These are phyloP conservation scores for Lepeophtheirus nordmannii DNA, from an alignment of 2,888 invertebrate genomes.

Conservation along the genomic window DNA sequence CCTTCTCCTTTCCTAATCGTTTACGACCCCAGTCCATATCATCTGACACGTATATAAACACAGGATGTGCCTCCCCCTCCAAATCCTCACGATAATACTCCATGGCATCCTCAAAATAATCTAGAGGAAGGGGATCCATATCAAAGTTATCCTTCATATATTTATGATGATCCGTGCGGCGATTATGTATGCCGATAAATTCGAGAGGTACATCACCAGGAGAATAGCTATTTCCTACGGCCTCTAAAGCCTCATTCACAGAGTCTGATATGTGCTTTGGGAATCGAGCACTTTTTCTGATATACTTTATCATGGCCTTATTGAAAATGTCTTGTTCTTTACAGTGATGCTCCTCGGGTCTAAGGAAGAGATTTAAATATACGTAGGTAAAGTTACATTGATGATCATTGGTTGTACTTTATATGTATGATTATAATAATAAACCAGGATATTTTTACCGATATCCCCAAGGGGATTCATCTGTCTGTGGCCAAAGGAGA, in stretches of 20 bases:
- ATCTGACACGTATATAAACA: not conserved
- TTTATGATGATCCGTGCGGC: slow-evolving; percentile 12
- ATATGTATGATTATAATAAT: too few species aligned
- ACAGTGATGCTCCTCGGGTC: slow-evolving; percentile 13
- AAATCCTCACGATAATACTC: slow-evolving; percentile 11
- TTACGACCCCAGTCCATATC: not conserved
- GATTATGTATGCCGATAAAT: slow-evolving; percentile 11
- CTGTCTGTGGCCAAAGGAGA: not conserved
- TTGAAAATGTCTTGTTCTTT: slow-evolving; percentile 13
- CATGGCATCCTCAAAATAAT: slow-evolving; percentile 16
- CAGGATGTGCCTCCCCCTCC: not conserved
- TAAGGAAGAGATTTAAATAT: not conserved
- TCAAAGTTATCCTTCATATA: slow-evolving; percentile 12
- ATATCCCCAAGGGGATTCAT: not conserved
- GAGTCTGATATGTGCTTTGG: not conserved
- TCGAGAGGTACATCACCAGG: not conserved
- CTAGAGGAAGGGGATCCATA: not conserved
- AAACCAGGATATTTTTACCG: slow-evolving; percentile 5
- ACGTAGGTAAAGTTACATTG: too few species aligned
- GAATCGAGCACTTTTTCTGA: not conserved
- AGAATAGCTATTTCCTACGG: not conserved
- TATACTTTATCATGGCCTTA: not conserved
- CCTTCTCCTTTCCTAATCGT: not conserved
- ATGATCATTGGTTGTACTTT: too few species aligned
- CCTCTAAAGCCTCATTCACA: not conserved